These are phyloP conservation scores for Parazoanthus atlanticus DNA, from an alignment of 92 coral and sea anemone species.

Conservation along the genomic window DNA sequence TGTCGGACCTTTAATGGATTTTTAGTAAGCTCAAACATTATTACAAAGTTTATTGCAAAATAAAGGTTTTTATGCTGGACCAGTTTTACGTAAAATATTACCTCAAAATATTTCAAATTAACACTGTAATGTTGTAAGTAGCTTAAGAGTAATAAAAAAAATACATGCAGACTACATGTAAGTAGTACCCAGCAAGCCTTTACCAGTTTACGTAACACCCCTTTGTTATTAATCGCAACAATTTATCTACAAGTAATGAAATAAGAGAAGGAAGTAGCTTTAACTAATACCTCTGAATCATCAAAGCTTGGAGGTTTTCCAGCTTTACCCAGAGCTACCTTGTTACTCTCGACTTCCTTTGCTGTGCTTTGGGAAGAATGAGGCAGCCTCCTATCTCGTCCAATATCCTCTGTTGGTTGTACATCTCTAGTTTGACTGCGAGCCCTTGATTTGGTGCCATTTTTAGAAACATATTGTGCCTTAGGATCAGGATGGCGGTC, in stretches of 20 bases:
- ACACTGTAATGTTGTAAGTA: too few relatives aligned
- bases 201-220: neutral
- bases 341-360: neutral
- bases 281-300: constrained; percentile 61
- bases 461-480: neutral
- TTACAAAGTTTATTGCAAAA: neutral
- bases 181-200: too few relatives aligned
- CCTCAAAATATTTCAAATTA: too few relatives aligned
- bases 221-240: too few relatives aligned
- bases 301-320: constrained; percentile 69
- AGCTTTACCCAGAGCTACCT: neutral
- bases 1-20: too few relatives aligned
- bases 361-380: constrained; percentile 16
- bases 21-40: too few relatives aligned
- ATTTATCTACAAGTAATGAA: neutral
- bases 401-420: neutral
- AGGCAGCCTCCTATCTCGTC: neutral
- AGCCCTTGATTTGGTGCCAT: neutral
- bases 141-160: too few relatives aligned
- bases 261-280: neutral
- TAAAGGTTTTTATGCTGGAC: too few relatives aligned
- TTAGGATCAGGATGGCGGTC: neutral
- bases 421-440: neutral
- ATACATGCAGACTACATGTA: too few relatives aligned
- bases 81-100: too few relatives aligned